Evolutionary conservation across 2,797 vertebrate genomes (phyloP), one percentile per base, ranked within the genome.

Genomic region (Gymnodraco acuticeps): DNA sequence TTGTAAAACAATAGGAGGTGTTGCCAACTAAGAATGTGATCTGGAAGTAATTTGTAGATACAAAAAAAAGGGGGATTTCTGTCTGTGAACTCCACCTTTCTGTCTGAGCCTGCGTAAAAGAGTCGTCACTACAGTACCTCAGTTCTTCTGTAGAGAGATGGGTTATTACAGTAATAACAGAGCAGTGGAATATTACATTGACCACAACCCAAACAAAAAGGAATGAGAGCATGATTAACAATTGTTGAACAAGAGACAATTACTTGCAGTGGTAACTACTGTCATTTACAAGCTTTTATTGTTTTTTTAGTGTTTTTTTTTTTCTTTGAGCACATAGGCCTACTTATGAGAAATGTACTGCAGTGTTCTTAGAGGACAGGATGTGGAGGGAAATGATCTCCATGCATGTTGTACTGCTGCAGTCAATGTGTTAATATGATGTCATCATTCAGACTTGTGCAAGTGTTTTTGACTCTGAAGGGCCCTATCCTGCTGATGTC

Each of bases 11-110:
- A 72, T 12, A 20, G 58, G 59, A 64, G 11, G 33, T 60, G 42
- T 83, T 77, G 73, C 65, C 66, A 47, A 12, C 8, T 42, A 16
- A 48, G 41, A 78, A 5, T 69, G 51, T 48, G 45, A 74, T 90
- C 86, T 93, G 84, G 75, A 82, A 90, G 71, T 73, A 38, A 88
- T 93, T 86, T 84, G 68, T 52, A 12, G 6, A 64, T 47, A 53
- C 54, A 68, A 73, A 77, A 64, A 33, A 38, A 53, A 27, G 27
- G 19, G 60, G 17, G 70, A 73, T 78, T 79, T 86, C 68, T 83
- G 46, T 75, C 47, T 64, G 45, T 27, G 10, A 47, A 50, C 45
- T 55, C 48, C 27, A 20, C 56, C 51, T 65, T 82, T 70, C 65
- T 64, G 27, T 78, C 50, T 70, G 45, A 58, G 62, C 15, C 3